These are phyloP conservation scores for Hycleus cichorii DNA, from an alignment of 1,140 invertebrate genomes.

Conservation along the genomic window DNA sequence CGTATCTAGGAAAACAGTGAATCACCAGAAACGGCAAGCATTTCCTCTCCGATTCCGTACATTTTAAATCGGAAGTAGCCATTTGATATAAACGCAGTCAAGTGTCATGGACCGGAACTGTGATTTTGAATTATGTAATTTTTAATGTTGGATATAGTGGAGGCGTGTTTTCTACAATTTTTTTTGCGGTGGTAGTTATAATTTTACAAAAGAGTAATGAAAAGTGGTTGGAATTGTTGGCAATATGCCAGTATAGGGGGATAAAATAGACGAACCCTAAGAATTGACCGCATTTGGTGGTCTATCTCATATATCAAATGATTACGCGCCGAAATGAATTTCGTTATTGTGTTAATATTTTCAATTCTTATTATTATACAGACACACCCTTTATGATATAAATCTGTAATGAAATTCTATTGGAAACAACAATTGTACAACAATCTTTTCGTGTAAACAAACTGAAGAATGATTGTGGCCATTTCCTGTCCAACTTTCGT, in stretches of 20 bases:
- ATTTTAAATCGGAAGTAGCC: conserved; percentile 38
- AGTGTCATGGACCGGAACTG: conserved; percentile 32
- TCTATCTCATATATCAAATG: conserved; percentile 35
- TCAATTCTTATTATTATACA: neutral
- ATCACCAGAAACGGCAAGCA: conserved; percentile 23
- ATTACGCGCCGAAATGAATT: conserved; percentile 39
- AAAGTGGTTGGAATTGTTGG: conserved; percentile 17
- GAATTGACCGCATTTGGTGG: conserved; percentile 29
- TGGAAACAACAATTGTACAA: too few species aligned
- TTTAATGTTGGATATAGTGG: conserved; percentile 25
- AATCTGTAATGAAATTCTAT: too few species aligned
- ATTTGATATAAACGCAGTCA: conserved; percentile 31
- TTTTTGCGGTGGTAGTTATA: conserved; percentile 8
- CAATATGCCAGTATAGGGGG: conserved; percentile 18
- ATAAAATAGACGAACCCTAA: conserved; percentile 20
- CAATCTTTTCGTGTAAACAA: conserved; percentile 6
- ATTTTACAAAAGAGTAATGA: conserved; percentile 17
- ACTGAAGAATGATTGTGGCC: conserved; percentile 1
- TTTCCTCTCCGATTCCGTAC: conserved; percentile 21
- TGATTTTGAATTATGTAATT: conserved; percentile 38
- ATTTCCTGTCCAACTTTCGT: conserved; percentile 10
- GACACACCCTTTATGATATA: too few species aligned
- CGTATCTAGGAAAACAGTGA: conserved; percentile 22
- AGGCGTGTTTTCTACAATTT: conserved; percentile 21
- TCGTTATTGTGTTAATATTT: conserved; percentile 34